A percentile compares a stretch with the other conserved stretches of the same genome.
phyloP scores from a whole-genome alignment of 2,797 vertebrate genomes.

The Crossoptilon crossoptilon region DNA sequence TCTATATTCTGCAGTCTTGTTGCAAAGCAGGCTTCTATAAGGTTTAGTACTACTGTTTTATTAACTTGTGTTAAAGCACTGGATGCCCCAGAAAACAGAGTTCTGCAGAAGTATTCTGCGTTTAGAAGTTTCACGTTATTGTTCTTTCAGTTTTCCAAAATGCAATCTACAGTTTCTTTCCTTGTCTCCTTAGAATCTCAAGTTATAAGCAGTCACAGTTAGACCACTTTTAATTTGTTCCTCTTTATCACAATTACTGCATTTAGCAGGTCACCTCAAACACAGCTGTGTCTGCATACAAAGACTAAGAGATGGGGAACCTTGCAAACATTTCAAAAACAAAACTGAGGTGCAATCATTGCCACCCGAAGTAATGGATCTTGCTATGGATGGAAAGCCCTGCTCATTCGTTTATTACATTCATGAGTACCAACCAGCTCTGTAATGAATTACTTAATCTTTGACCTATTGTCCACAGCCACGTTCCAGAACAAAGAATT shows the following conservation, averaged over 20 bases:
- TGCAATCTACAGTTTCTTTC: background rate
- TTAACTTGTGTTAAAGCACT: background rate
- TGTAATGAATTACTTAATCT: slow-evolving; percentile 57
- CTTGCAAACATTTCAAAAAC: background rate
- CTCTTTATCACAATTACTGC: background rate
- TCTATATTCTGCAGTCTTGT: background rate
- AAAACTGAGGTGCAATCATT: background rate
- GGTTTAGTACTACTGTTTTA: background rate
- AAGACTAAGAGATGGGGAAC: background rate
- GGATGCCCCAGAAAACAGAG: background rate
- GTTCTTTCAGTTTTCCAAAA: background rate
- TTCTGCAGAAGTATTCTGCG: background rate
- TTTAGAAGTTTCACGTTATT: background rate
- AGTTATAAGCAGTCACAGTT: background rate
- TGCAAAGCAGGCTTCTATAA: background rate
- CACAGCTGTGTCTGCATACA: background rate
- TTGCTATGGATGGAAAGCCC: background rate
- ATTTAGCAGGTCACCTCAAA: background rate
- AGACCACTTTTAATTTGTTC: background rate
- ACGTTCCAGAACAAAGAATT: slow-evolving; percentile 69
- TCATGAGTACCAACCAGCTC: slow-evolving; percentile 29
- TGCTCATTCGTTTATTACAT: slow-evolving; percentile 60
- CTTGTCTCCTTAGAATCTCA: background rate
- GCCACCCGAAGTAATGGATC: background rate
- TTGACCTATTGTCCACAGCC: slow-evolving; percentile 61